Conservation (phyloP, 2,888 invertebrate species). For the Caenorhabditis sp. region DNA sequence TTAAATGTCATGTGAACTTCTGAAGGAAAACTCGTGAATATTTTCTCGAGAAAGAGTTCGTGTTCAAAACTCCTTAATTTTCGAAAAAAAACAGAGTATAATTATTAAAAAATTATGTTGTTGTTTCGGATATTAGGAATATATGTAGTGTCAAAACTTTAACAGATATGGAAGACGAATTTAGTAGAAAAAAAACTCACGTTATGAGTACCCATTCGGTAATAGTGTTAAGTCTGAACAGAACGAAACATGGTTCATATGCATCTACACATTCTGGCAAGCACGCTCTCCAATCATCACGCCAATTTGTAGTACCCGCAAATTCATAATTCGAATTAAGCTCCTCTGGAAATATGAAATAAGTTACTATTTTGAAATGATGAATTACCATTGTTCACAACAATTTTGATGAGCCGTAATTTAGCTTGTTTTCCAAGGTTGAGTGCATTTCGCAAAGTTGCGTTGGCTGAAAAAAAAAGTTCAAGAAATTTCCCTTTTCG, state of each 20-base stretch:
- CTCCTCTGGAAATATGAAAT: too few relatives aligned
- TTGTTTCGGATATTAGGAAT: too few relatives aligned
- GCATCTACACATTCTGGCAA: constrained; percentile 71
- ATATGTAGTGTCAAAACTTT: too few relatives aligned
- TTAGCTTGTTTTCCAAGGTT: constrained; percentile 67
- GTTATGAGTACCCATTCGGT: constrained; percentile 82
- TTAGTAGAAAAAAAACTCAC: constrained; percentile 36
- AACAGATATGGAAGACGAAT: too few relatives aligned
- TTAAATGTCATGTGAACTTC: too few relatives aligned
- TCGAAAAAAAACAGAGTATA: too few relatives aligned
- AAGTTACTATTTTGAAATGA: too few relatives aligned
- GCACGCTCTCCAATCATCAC: constrained; percentile 64
- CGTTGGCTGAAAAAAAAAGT: constrained; percentile 69
- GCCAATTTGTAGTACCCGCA: constrained; percentile 64
- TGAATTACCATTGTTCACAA: constrained; percentile 69
- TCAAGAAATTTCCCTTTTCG: constrained; percentile 1
- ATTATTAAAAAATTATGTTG: too few relatives aligned
- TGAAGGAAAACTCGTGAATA: too few relatives aligned
- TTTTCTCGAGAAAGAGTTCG: too few relatives aligned
- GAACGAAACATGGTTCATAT: constrained; percentile 84
- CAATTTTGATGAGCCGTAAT: constrained; percentile 68
- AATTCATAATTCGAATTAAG: constrained; percentile 61
- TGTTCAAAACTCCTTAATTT: too few relatives aligned
- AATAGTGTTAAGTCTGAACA: constrained; percentile 80
- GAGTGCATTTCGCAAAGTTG: constrained; percentile 63